phyloP scores from a whole-genome alignment of 2,797 vertebrate species.

The Hephaestus fuliginosus region DNA sequence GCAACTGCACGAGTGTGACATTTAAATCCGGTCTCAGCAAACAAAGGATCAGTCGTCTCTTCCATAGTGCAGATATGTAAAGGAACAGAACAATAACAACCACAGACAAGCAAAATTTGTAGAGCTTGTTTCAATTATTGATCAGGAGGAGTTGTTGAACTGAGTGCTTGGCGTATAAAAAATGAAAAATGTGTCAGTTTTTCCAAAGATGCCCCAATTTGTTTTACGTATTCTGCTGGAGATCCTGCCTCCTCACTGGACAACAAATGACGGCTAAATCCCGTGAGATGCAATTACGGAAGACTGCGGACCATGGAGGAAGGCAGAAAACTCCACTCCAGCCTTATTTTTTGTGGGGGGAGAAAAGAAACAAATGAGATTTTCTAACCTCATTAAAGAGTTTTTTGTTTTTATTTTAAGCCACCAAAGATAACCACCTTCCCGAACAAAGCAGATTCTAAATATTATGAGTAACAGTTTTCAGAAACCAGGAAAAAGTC shows the following conservation, averaged over 20 bases:
- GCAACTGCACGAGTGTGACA: slow-evolving; percentile 3
- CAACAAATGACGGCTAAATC: slow-evolving; percentile 72
- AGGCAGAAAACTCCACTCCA: slow-evolving; percentile 53
- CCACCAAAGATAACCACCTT: slow-evolving; percentile 36
- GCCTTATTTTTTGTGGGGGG: slow-evolving; percentile 24
- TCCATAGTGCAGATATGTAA: not conserved
- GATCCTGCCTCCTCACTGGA: slow-evolving; percentile 60
- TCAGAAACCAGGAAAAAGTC: slow-evolving; percentile 2
- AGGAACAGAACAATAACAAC: not conserved
- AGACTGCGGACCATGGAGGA: slow-evolving; percentile 46
- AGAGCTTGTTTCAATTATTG: slow-evolving; percentile 47
- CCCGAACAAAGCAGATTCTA: slow-evolving; percentile 12
- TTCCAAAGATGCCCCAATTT: slow-evolving; percentile 28
- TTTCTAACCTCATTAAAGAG: slow-evolving; percentile 56
- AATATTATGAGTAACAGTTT: slow-evolving; percentile 18
- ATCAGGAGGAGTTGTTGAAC: slow-evolving; percentile 40
- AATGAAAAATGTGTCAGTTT: slow-evolving; percentile 34
- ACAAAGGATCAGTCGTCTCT: not conserved
- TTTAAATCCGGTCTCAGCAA: slow-evolving; percentile 10
- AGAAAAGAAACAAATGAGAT: slow-evolving; percentile 35
- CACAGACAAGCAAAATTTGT: slow-evolving; percentile 3
- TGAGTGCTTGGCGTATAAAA: slow-evolving; percentile 20
- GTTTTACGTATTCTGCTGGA: slow-evolving; percentile 54
- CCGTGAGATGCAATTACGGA: slow-evolving; percentile 78
- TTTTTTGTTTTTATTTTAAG: slow-evolving; percentile 44